Percentiles rank a stretch among this genome's conserved stretches.
Evolutionary conservation across 2,113 vertebrate genomes (phyloP).

Genomic region (Lanius ludovicianus): DNA sequence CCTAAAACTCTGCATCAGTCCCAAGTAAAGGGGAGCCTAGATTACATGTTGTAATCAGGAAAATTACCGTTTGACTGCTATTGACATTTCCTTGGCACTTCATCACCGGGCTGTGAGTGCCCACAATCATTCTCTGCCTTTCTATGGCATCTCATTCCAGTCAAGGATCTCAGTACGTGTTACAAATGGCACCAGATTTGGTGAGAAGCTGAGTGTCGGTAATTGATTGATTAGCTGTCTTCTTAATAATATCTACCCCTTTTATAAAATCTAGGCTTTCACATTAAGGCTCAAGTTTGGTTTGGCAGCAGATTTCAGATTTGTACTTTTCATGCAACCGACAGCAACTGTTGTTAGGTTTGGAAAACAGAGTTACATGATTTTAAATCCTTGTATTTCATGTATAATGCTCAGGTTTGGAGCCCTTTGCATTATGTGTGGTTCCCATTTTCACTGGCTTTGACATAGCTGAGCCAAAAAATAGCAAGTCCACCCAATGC

Average conservation of each 20-base stretch:
- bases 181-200: background rate
- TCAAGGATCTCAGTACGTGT: background rate
- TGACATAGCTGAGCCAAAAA: background rate
- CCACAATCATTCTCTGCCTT: background rate
- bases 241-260: background rate
- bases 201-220: background rate
- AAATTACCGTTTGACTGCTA: constrained; percentile 28
- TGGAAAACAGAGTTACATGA: background rate
- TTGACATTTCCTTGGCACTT: constrained; percentile 16
- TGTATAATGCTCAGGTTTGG: background rate
- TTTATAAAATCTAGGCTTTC: constrained; percentile 3
- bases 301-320: constrained; percentile 7
- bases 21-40: background rate
- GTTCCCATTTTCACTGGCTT: background rate
- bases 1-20: background rate
- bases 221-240: constrained; percentile 52
- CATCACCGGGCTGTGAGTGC: background rate
- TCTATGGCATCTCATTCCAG: background rate
- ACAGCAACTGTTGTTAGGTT: background rate
- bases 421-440: rapidly evolving
- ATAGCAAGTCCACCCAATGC: background rate
- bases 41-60: background rate
- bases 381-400: background rate
- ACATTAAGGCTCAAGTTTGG: background rate
- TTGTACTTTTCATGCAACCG: background rate